Percentiles rank a stretch among this genome's conserved stretches.
Conservation (phyloP, 2,888 invertebrate species). For the Podabrus alpinus region DNA sequence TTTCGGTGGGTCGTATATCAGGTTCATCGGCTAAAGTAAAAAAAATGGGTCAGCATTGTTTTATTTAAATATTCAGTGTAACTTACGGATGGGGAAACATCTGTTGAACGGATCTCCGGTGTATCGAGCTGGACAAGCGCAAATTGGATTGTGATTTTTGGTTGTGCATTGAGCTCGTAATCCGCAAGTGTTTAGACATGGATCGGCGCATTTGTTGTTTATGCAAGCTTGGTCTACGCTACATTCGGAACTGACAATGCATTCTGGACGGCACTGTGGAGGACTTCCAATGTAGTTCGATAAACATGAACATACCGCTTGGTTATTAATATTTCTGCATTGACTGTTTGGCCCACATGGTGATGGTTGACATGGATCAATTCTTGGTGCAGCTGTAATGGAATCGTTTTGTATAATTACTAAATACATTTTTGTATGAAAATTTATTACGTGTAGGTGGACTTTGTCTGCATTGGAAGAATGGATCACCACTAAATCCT, state of each 20-base stretch:
- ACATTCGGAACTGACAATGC: slow-evolving; percentile 87
- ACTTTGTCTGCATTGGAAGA: slow-evolving; percentile 72
- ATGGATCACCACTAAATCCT: slow-evolving; percentile 82
- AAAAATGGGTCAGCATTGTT: background rate
- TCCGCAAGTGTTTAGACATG: slow-evolving; percentile 88
- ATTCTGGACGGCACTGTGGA: slow-evolving; percentile 82
- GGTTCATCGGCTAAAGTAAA: slow-evolving; percentile 39
- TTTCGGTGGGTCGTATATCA: slow-evolving; percentile 59
- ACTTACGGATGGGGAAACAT: slow-evolving; percentile 73
- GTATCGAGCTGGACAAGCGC: slow-evolving; percentile 82
- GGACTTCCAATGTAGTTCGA: slow-evolving; percentile 79
- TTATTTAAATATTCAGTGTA: background rate
- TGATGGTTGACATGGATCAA: slow-evolving; percentile 78
- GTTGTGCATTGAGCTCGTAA: slow-evolving; percentile 80
- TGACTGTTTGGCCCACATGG: slow-evolving; percentile 89
- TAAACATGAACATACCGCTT: slow-evolving; percentile 84
- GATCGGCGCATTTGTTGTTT: slow-evolving; percentile 84
- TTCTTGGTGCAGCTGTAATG: slow-evolving; percentile 54
- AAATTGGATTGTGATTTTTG: slow-evolving; percentile 85
- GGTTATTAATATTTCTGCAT: slow-evolving; percentile 76
- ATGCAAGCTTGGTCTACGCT: slow-evolving; percentile 80
- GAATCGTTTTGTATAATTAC: background rate
- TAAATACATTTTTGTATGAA: slow-evolving; percentile 25
- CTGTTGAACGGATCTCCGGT: slow-evolving; percentile 85
- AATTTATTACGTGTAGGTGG: slow-evolving; percentile 43